Percentiles rank a stretch among this genome's conserved stretches.
Conservation (phyloP, 1,140 invertebrate genomes). For the Drosophila aff. region DNA sequence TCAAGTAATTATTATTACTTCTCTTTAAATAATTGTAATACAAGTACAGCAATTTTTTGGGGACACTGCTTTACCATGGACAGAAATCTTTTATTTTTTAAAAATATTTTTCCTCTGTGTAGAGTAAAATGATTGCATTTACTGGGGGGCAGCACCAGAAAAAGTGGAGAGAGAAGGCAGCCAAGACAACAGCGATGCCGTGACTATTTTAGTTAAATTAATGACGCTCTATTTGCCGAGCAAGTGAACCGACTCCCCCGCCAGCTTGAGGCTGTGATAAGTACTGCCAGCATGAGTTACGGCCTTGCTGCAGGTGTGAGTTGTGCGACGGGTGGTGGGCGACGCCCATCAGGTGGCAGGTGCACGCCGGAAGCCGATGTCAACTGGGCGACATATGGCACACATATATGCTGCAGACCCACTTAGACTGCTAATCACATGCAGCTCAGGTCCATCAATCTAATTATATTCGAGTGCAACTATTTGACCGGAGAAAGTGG, state of each 20-base stretch:
- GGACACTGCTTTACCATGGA: not conserved
- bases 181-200: slow-evolving; percentile 42
- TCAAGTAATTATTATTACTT: not conserved
- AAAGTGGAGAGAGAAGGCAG: slow-evolving; percentile 17
- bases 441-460: slow-evolving; percentile 41
- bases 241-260: slow-evolving; percentile 45
- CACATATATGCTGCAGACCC: slow-evolving; percentile 20
- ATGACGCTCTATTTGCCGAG: slow-evolving; percentile 78
- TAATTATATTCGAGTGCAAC: slow-evolving; percentile 45
- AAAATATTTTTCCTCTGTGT: slow-evolving; percentile 10
- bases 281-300: slow-evolving; percentile 67
- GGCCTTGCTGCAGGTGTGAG: slow-evolving; percentile 21
- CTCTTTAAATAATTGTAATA: not conserved
- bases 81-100: no score
- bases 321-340: not conserved
- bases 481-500: slow-evolving; percentile 24
- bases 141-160: not conserved
- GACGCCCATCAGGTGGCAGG: not conserved
- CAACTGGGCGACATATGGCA: slow-evolving; percentile 24
- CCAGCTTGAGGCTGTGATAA: slow-evolving; percentile 62
- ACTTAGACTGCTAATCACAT: slow-evolving; percentile 46
- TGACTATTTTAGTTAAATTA: slow-evolving; percentile 82
- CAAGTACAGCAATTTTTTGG: not conserved
- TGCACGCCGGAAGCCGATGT: slow-evolving; percentile 10
- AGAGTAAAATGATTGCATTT: slow-evolving; percentile 79